Conservation (phyloP, 2,888 invertebrate species). For the Lottia gigantea region DNA sequence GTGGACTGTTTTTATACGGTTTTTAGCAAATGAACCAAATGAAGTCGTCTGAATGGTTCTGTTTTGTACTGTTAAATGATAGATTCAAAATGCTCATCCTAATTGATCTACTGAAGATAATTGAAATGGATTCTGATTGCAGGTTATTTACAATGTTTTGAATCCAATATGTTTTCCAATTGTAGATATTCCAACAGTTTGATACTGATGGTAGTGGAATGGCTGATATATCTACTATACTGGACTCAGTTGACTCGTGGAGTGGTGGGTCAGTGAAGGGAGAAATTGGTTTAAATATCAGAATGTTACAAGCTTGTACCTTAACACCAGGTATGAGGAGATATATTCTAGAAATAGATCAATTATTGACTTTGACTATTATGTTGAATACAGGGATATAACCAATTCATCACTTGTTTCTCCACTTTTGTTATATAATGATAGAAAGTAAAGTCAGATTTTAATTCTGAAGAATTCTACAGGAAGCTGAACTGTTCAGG, state of each 20-base stretch:
- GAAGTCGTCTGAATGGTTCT: too few relatives aligned
- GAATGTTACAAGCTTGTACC: constrained; percentile 64
- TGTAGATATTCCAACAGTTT: constrained; percentile 62
- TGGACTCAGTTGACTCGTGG: constrained; percentile 55
- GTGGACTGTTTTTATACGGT: neutral
- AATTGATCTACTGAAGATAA: too few relatives aligned
- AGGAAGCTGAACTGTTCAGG: too few relatives aligned
- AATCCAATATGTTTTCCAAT: neutral
- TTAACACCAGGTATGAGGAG: constrained; percentile 54
- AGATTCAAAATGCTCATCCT: too few relatives aligned
- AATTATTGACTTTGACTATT: neutral
- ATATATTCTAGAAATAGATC: neutral
- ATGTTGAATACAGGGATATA: too few relatives aligned
- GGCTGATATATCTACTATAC: constrained; percentile 60
- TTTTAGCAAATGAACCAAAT: neutral
- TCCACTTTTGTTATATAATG: too few relatives aligned
- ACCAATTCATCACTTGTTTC: too few relatives aligned
- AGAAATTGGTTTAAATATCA: constrained; percentile 61
- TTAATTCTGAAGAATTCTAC: too few relatives aligned
- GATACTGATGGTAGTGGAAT: constrained; percentile 65
- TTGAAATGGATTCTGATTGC: too few relatives aligned
- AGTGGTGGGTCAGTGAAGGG: constrained; percentile 53
- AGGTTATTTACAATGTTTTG: neutral
- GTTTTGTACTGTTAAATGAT: too few relatives aligned
- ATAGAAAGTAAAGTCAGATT: too few relatives aligned